These are phyloP conservation scores for Heterodera carotae DNA, from an alignment of 1,140 invertebrate species.

Conservation along the genomic window DNA sequence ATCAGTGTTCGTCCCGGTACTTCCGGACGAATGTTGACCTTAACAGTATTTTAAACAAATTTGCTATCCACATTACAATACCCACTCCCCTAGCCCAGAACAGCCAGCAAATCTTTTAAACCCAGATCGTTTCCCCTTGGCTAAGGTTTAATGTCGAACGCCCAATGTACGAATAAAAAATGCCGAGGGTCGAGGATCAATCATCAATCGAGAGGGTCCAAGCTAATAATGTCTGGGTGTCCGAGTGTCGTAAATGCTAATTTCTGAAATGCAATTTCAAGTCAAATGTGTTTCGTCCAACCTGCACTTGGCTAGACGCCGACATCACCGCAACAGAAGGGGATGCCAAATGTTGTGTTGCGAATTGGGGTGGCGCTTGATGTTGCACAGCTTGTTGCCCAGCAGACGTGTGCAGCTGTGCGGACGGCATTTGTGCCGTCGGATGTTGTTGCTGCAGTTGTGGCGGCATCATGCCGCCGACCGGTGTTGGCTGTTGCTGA, in stretches of 20 bases:
- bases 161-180: too few species aligned
- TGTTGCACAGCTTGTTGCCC: neutral
- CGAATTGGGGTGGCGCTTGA: constrained; percentile 12
- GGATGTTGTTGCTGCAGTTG: constrained; percentile 15
- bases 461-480: neutral
- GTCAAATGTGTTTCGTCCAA: too few species aligned
- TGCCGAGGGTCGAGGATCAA: too few species aligned
- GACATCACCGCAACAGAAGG: constrained; percentile 33
- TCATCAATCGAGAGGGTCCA: too few species aligned
- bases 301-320: constrained; percentile 28
- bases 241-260: too few species aligned
- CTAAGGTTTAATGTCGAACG: too few species aligned
- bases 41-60: too few species aligned
- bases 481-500: neutral
- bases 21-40: constrained; percentile 58
- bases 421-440: neutral
- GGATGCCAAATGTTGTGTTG: constrained; percentile 10
- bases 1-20: constrained; percentile 51
- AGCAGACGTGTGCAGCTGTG: neutral
- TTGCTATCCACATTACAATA: too few species aligned
- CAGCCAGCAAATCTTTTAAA: too few species aligned
- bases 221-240: too few species aligned
- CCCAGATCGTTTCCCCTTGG: too few species aligned
- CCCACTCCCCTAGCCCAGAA: too few species aligned
- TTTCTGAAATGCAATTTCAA: constrained; percentile 14